Base-by-base conservation (phyloP, 2,888 invertebrate species). In the Campopleginae sp. region DNA sequence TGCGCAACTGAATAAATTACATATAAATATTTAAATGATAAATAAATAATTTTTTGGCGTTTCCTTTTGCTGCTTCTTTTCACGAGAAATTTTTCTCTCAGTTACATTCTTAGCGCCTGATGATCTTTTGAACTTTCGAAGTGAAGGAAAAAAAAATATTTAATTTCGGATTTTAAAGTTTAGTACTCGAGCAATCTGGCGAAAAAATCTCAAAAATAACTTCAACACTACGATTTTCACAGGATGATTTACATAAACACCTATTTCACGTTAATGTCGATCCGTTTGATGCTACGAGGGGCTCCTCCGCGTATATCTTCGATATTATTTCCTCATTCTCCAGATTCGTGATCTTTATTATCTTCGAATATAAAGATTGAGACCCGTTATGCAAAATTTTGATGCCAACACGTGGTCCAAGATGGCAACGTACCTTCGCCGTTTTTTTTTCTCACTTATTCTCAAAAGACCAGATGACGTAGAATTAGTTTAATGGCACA, bases 321-420 rank as follows among this genome's bases (percentile, higher is more conserved):
- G n/a, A 58, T 54, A 72, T 19, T 27, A 38, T 58, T 42, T 54
- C 54, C 72, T 72, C 38, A 38, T 72, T 72, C 51, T 19, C 33
- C 23, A 6, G 72, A 58, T 58, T 58, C 42, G 72, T 58, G 72
- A 58, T 54, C 33, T 19, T 72, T 38, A 54, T 72, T 72, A 72
- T 54, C 54, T 72, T 58, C 23, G 51, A 58, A 72, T 51, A 42
- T 31, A n/a, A 51, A 71, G 72, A 54, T 38, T 38, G 31, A 48
- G 61, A 61, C 61, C 17, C 58, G 31, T 48, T 75, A 75, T 19
- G 44, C 42, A 66, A 66, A 58, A 81, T 58, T 54, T 42, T 54
- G 31, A 17, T 8, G 33, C n/a, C 17, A 19, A 71, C 71, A 51
- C 17, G 23, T 70, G 70, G 61, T 70, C 61, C 5, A 70, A 31